Evolutionary conservation across 2,797 vertebrate genomes (phyloP).

Genomic region (Cetoscarus ocellatus): DNA sequence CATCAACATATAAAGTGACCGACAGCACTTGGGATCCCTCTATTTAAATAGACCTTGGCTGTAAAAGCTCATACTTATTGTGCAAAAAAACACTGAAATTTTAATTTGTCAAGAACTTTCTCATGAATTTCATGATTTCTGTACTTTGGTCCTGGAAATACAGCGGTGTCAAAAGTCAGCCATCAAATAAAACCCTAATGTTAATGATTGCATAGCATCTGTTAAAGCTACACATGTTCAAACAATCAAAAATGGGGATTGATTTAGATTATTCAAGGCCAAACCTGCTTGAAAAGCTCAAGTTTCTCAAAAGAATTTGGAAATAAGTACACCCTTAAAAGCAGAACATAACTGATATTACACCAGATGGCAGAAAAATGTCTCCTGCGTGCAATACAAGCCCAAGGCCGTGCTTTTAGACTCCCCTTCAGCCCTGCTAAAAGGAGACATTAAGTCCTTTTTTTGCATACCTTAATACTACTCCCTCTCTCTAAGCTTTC

Average conservation of each 20-base stretch:
- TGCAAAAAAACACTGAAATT: background rate
- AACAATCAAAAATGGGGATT: constrained; percentile 38
- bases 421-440: constrained; percentile 34
- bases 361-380: constrained; percentile 37
- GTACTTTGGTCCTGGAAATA: constrained; percentile 31
- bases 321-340: constrained; percentile 46
- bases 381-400: constrained; percentile 35
- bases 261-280: constrained; percentile 56
- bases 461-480: constrained; percentile 43
- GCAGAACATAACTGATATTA: constrained; percentile 48
- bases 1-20: too few relatives aligned
- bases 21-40: too few relatives aligned
- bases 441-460: constrained; percentile 43
- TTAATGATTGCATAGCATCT: constrained; percentile 33
- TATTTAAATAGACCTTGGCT: background rate
- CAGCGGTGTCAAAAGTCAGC: constrained; percentile 26
- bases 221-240: constrained; percentile 51
- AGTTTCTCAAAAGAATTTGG: constrained; percentile 15
- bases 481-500: constrained; percentile 26
- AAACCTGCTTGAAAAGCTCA: constrained; percentile 37
- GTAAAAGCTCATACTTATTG: constrained; percentile 13
- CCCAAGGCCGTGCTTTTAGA: constrained; percentile 49
- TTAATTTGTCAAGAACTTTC: constrained; percentile 1
- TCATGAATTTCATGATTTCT: constrained; percentile 8
- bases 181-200: constrained; percentile 23